Conservation (phyloP, 23 tunicate genomes). For the Botrylloides violaceus region DNA sequence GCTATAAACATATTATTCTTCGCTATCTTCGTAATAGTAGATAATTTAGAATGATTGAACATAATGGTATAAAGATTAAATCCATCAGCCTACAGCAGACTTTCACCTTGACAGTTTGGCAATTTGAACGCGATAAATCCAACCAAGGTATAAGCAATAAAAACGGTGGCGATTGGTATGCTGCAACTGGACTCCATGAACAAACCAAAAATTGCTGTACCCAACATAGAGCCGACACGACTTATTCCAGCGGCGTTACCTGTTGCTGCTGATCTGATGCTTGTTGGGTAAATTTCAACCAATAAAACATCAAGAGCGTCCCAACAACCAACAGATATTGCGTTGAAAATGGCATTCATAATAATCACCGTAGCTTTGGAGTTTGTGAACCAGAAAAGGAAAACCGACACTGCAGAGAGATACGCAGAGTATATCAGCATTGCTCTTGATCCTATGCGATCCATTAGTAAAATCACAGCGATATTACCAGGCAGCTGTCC, state of each 20-base stretch:
- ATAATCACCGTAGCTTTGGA: slow-evolving; percentile 35
- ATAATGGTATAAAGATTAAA: too few relatives aligned
- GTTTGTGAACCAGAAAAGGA: slow-evolving; percentile 57
- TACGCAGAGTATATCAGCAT: slow-evolving; percentile 28
- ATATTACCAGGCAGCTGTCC: slow-evolving; percentile 83
- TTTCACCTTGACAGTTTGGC: slow-evolving; percentile 44
- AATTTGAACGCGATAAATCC: slow-evolving; percentile 42
- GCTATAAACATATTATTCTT: too few relatives aligned
- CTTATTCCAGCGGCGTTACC: slow-evolving; percentile 53
- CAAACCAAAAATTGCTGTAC: slow-evolving; percentile 53
- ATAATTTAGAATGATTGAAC: too few relatives aligned
- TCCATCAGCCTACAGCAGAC: too few relatives aligned
- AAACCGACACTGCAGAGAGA: slow-evolving; percentile 38
- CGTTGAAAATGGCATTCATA: slow-evolving; percentile 30
- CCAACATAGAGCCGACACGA: slow-evolving; percentile 64
- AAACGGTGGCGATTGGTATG: slow-evolving; percentile 43
- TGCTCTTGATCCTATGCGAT: slow-evolving; percentile 62
- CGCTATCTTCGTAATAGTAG: too few relatives aligned
- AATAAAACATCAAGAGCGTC: slow-evolving; percentile 76
- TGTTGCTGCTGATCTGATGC: slow-evolving; percentile 63
- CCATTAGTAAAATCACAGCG: slow-evolving; percentile 41
- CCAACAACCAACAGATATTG: slow-evolving; percentile 58
- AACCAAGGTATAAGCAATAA: slow-evolving; percentile 31
- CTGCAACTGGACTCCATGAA: slow-evolving; percentile 69
- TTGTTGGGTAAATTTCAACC: slow-evolving; percentile 71